Evolutionary conservation across 1,140 invertebrate genomes (phyloP).

Genomic region (Drosophila triauraria): DNA sequence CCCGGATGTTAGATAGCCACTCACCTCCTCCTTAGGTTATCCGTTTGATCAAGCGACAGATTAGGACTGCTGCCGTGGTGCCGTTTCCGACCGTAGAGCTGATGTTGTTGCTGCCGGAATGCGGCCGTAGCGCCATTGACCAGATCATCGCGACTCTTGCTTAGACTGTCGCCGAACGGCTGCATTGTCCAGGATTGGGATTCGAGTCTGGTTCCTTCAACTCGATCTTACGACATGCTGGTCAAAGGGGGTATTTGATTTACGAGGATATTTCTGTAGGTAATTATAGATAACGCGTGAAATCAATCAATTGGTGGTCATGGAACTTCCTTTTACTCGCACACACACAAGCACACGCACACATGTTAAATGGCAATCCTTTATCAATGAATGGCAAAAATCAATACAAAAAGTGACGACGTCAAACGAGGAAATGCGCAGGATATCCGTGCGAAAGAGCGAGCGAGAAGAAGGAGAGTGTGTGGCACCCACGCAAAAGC

Average conservation of each 20-base stretch:
- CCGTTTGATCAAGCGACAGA: constrained; percentile 77
- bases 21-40: constrained; percentile 80
- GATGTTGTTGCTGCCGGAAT: constrained; percentile 55
- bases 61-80: constrained; percentile 83
- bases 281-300: constrained; percentile 10
- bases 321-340: not conserved
- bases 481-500: constrained; percentile 41
- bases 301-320: constrained; percentile 8
- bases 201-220: constrained; percentile 7
- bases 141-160: constrained; percentile 84
- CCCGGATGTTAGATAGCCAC: not conserved
- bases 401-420: constrained; percentile 55
- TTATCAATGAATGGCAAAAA: constrained; percentile 75
- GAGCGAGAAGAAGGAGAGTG: not conserved
- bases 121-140: constrained; percentile 59
- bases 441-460: constrained; percentile 38
- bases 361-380: constrained; percentile 36
- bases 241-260: not conserved
- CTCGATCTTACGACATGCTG: constrained; percentile 66
- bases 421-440: constrained; percentile 50
- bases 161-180: constrained; percentile 78
- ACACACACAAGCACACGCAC: constrained; percentile 6
- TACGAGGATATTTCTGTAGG: constrained; percentile 11
- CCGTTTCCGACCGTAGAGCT: constrained; percentile 55
- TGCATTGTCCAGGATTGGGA: constrained; percentile 74